Base-by-base conservation (phyloP, 2,113 vertebrate genomes). In the Furnarius figulus region DNA sequence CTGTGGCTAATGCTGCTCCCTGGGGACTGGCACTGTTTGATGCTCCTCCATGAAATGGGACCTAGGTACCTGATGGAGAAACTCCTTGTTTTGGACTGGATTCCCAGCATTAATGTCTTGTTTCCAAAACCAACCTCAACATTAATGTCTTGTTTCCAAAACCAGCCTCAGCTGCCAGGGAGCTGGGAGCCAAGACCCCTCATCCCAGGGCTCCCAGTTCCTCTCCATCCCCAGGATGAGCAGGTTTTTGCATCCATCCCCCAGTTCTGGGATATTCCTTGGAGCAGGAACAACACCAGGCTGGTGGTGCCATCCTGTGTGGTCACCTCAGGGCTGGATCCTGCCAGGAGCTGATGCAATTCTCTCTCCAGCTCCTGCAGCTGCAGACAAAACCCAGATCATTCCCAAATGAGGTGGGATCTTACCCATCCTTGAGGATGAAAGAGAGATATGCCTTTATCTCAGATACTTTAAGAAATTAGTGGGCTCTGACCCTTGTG, bases 351-450 rank as follows among this genome's bases (percentile, higher is more conserved):
- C 39, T 1, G 4, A 10, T 47, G 40, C 14, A n/a, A 44, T 23
- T 65, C 67, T 44, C 25, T 63, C 23, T 77, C 28, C 22, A 23
- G 21, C 24, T 63, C 23, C 21, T 77, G 25, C 22, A 20, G 18
- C 24, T 33, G n/a, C 18, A 52, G 12, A 44, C 18, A 62, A 79
- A 72, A 6, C 25, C 31, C 22, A 3, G 2, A 20, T 33, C 2
- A 1, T 47, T 70, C 37, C 85, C 27, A 50, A 31, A 37, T 8
- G 12, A 39, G 27, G 46, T 25, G 46, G 50, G 42, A 25, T 66
- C 6, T 0, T 65, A n/a, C 8, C 25, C 6, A 0, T 15, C 50
- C 27, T 46, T 3, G 8, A 56, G 65, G 28, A 20, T 25, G 24
- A 50, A 25, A 50, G 25, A 50, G 24, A 52, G 25, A 52, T 12